phyloP scores from a whole-genome alignment of 2,888 invertebrate genomes.

The Oscheius sp. region DNA sequence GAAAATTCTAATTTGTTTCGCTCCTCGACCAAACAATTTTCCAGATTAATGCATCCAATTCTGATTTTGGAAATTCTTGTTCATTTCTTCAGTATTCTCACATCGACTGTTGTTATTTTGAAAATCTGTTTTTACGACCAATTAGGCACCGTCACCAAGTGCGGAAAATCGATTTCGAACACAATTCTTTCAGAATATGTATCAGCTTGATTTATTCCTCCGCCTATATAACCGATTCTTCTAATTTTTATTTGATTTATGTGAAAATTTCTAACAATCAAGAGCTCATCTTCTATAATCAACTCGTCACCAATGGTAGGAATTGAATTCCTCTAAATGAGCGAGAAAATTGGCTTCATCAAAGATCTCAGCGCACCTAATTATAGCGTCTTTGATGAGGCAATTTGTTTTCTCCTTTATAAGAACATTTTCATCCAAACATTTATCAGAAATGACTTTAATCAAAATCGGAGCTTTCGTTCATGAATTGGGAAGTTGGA shows the following conservation, averaged over 20 bases:
- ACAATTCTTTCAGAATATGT: not conserved
- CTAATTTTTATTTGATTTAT: not conserved
- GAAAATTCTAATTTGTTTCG: no score
- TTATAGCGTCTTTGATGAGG: no score
- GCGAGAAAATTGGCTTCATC: no score
- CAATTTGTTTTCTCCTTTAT: no score
- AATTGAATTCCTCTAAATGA: no score
- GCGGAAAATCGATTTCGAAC: not conserved
- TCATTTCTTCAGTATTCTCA: not conserved
- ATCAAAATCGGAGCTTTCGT: no score
- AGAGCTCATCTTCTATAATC: not conserved
- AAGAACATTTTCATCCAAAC: no score
- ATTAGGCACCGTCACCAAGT: not conserved
- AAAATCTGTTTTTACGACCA: not conserved
- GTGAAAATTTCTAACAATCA: not conserved
- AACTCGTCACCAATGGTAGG: not conserved
- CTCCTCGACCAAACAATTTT: no score
- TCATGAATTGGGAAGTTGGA: slow-evolving; percentile 1
- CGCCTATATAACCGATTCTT: not conserved
- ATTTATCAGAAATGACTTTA: no score
- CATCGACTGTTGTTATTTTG: not conserved
- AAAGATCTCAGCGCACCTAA: no score
- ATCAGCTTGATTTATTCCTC: not conserved
- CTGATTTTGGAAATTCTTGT: not conserved
- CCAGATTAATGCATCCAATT: no score